A percentile compares a stretch with the other conserved stretches of the same genome.
phyloP scores from a whole-genome alignment of 2,888 invertebrate species.

The Cacoxenus indagator region DNA sequence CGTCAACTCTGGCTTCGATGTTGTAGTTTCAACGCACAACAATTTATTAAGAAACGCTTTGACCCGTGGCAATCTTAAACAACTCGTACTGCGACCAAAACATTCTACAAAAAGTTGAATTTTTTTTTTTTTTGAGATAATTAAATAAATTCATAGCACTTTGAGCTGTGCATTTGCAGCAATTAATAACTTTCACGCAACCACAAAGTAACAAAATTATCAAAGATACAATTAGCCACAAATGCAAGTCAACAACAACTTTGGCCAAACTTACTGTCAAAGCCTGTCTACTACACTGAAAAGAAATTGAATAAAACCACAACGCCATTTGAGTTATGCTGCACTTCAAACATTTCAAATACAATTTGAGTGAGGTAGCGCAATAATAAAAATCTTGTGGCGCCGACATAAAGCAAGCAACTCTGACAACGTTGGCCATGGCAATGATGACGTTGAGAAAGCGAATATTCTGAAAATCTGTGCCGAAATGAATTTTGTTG shows the following conservation, averaged over 20 bases:
- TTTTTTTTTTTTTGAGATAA: too few relatives aligned
- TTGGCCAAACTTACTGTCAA: neutral
- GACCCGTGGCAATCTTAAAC: too few relatives aligned
- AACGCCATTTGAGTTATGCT: neutral
- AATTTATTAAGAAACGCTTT: too few relatives aligned
- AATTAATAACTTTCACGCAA: neutral
- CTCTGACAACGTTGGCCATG: too few relatives aligned
- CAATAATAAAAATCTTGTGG: neutral
- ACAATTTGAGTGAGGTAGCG: neutral
- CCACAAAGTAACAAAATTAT: neutral
- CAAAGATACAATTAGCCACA: neutral
- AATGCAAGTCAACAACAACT: conserved; percentile 2
- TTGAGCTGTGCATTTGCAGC: neutral
- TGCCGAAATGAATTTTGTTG: too few relatives aligned
- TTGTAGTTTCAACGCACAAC: too few relatives aligned
- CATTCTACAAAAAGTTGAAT: too few relatives aligned
- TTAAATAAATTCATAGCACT: neutral
- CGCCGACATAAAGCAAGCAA: too few relatives aligned
- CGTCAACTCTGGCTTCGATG: too few relatives aligned
- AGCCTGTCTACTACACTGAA: neutral
- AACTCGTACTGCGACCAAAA: too few relatives aligned
- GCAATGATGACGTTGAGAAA: neutral
- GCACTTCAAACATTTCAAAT: neutral
- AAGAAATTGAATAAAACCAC: neutral
- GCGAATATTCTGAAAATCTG: too few relatives aligned